Percentiles rank a stretch among this genome's conserved stretches.
Conservation (phyloP, 2,888 invertebrate genomes). For the Hipparchia semele region DNA sequence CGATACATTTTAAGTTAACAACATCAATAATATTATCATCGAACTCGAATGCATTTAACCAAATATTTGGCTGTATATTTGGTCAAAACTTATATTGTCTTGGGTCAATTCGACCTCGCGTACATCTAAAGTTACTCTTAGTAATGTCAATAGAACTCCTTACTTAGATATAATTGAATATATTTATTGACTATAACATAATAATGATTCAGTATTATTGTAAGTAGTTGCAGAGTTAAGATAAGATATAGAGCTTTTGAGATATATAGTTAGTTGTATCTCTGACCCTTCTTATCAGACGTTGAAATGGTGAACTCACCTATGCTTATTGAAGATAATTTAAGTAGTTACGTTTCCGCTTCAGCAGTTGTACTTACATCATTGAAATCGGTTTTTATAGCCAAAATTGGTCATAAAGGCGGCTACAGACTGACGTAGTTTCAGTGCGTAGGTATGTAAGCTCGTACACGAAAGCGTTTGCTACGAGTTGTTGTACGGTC, state of each 20-base stretch:
- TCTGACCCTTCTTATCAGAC: neutral
- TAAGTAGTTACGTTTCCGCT: too few species aligned
- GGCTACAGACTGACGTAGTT: too few species aligned
- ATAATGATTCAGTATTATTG: constrained; percentile 22
- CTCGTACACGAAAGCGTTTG: too few species aligned
- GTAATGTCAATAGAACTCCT: constrained; percentile 38
- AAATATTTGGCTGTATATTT: constrained; percentile 75
- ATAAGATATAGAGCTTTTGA: constrained; percentile 12
- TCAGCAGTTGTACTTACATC: too few species aligned
- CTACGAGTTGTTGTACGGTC: too few species aligned
- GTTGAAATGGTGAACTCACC: neutral
- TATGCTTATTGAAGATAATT: neutral
- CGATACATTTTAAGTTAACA: constrained; percentile 68
- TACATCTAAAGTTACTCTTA: constrained; percentile 38
- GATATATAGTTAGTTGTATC: neutral
- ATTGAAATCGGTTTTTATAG: too few species aligned
- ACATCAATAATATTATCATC: constrained; percentile 60
- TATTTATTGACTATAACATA: constrained; percentile 30
- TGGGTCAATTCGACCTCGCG: constrained; percentile 40
- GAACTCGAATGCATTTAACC: constrained; percentile 66
- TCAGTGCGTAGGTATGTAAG: too few species aligned
- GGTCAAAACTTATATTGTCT: constrained; percentile 79
- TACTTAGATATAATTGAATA: constrained; percentile 31
- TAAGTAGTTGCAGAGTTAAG: constrained; percentile 10
- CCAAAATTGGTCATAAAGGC: too few species aligned